Evolutionary conservation across 37 sponge, comb jelly and placozoan genomes (phyloP).

Genomic region (Geodia barretti): DNA sequence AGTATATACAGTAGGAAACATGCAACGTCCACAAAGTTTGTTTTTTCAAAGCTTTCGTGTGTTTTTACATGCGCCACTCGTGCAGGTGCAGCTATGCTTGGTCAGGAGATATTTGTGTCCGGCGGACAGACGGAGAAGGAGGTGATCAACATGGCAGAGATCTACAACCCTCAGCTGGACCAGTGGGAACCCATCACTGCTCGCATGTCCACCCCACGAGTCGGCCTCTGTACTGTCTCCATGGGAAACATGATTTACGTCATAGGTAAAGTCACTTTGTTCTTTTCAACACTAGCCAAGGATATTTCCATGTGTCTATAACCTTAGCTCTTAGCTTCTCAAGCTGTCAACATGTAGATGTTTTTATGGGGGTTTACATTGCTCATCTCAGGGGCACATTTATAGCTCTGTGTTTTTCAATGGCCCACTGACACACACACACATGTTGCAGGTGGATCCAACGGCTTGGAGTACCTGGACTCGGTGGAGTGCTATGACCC

Average conservation of each 20-base stretch:
- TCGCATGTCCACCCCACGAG: slow-evolving; percentile 44
- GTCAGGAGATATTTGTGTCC: slow-evolving; percentile 78
- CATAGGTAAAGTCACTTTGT: slow-evolving; percentile 43
- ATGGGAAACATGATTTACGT: slow-evolving; percentile 83
- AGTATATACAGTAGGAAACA: no score
- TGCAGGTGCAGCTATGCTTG: slow-evolving; percentile 64
- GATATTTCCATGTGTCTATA: no score
- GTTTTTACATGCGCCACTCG: no score
- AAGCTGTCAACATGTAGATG: no score
- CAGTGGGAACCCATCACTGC: slow-evolving; percentile 73
- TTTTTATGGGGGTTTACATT: no score
- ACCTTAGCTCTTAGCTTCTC: no score
- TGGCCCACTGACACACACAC: neutral
- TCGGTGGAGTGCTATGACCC: slow-evolving; percentile 83
- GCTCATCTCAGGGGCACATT: no score
- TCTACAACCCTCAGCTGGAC: slow-evolving; percentile 66
- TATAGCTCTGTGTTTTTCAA: neutral
- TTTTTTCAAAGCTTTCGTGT: no score
- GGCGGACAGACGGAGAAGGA: slow-evolving; percentile 72
- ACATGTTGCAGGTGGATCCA: slow-evolving; percentile 61
- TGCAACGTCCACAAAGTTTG: no score
- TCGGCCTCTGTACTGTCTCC: slow-evolving; percentile 52
- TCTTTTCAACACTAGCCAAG: neutral
- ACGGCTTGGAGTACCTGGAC: slow-evolving; percentile 76
- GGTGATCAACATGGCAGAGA: slow-evolving; percentile 57